phyloP scores from a whole-genome alignment of 2,797 vertebrate species.

The Hyperoplus immaculatus region DNA sequence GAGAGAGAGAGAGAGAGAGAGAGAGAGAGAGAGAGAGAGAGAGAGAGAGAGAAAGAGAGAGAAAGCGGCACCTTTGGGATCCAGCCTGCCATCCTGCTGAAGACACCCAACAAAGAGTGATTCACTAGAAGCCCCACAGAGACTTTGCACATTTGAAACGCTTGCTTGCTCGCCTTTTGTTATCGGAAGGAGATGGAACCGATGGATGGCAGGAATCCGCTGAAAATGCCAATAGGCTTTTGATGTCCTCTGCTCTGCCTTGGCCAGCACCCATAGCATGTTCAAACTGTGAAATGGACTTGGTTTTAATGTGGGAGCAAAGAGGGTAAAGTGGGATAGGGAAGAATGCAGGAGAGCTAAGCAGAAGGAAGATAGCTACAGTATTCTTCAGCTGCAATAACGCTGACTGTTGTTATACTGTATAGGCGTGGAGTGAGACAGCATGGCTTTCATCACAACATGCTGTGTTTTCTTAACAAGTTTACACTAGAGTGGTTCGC shows the following conservation, averaged over 20 bases:
- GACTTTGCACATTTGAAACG: slow-evolving; percentile 50
- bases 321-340: neutral
- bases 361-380: slow-evolving; percentile 11
- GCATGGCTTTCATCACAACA: slow-evolving; percentile 69
- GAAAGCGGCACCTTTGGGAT: slow-evolving; percentile 27
- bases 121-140: slow-evolving; percentile 33
- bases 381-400: slow-evolving; percentile 33
- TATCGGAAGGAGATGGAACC: slow-evolving; percentile 63
- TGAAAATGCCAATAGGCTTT: slow-evolving; percentile 61
- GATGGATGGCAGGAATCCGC: slow-evolving; percentile 69
- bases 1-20: slow-evolving; percentile 34
- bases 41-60: slow-evolving; percentile 38
- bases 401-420: slow-evolving; percentile 33
- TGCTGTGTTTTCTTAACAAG: slow-evolving; percentile 66
- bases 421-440: slow-evolving; percentile 41
- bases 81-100: slow-evolving; percentile 28
- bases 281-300: slow-evolving; percentile 34
- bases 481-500: slow-evolving; percentile 55
- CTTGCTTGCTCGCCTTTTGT: slow-evolving; percentile 66
- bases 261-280: slow-evolving; percentile 40
- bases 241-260: slow-evolving; percentile 49
- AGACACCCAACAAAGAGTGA: slow-evolving; percentile 51
- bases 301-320: neutral
- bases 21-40: slow-evolving; percentile 33
- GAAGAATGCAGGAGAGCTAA: neutral